Evolutionary conservation across 2,797 vertebrate species (phyloP).

Genomic region (Vespertilio murinus): DNA sequence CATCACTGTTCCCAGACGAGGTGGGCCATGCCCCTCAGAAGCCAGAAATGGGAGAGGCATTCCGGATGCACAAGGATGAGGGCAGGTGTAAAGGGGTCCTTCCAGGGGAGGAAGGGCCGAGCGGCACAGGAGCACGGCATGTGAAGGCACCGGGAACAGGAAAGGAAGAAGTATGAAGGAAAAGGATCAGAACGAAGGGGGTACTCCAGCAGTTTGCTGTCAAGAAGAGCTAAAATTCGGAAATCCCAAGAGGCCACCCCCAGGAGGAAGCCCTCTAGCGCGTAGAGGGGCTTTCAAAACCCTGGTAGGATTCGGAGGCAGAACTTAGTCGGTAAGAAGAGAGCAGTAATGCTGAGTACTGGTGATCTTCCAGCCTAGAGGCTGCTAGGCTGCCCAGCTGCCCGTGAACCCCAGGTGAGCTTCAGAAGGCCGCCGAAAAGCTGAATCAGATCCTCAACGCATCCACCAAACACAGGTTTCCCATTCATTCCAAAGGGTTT

Average conservation of each 20-base stretch:
- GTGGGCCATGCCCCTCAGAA: neutral
- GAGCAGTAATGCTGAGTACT: neutral
- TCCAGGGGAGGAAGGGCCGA: neutral
- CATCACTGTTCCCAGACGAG: slow-evolving; percentile 27
- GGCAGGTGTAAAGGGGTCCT: neutral
- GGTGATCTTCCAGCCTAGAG: neutral
- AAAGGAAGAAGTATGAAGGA: neutral
- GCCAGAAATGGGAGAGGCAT: neutral
- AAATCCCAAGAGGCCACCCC: neutral
- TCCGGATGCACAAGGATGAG: neutral
- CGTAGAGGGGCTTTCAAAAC: neutral
- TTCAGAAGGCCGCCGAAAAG: neutral
- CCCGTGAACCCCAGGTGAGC: neutral
- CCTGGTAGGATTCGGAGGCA: neutral
- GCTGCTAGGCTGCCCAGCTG: neutral
- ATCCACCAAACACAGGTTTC: neutral
- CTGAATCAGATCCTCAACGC: neutral
- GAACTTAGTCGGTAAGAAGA: neutral
- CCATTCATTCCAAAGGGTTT: neutral
- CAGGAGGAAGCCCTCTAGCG: neutral
- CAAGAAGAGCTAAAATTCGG: neutral
- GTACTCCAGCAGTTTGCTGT: neutral
- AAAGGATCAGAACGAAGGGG: neutral
- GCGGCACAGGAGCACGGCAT: neutral
- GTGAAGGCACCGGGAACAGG: neutral